Conservation (phyloP, 2,113 vertebrate genomes). For the Aphyosemion australe region DNA sequence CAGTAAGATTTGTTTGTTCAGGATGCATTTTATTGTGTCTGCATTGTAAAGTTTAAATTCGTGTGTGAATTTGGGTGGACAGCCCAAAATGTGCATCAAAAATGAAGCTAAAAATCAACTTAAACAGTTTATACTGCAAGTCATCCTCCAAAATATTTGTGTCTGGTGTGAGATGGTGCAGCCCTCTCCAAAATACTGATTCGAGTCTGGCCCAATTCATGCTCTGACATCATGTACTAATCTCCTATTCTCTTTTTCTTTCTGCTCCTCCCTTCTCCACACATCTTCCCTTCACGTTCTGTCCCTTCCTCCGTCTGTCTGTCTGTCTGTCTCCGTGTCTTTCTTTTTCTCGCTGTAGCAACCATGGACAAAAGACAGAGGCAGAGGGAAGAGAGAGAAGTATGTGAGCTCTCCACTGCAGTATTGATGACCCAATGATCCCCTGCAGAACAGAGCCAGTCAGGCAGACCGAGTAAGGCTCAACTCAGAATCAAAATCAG, state of each 20-base stretch:
- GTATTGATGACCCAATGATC: conserved; percentile 81
- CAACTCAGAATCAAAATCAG: conserved; percentile 73
- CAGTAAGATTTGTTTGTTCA: too few relatives aligned
- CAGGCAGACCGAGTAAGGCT: conserved; percentile 74
- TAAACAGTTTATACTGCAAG: conserved; percentile 55
- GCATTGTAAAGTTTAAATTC: conserved; percentile 4
- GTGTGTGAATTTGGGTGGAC: not conserved
- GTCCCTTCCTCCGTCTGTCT: conserved; percentile 44
- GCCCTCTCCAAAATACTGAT: conserved; percentile 64
- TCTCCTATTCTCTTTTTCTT: conserved; percentile 65
- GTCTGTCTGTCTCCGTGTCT: conserved; percentile 33
- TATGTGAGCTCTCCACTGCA: conserved; percentile 76
- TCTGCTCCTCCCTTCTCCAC: conserved; percentile 58
- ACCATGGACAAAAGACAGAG: conserved; percentile 70
- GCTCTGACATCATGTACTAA: conserved; percentile 73
- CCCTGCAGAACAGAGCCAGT: conserved; percentile 78
- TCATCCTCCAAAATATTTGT: conserved; percentile 61
- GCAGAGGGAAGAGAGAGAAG: conserved; percentile 70
- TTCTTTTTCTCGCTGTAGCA: conserved; percentile 54
- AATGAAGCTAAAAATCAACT: conserved; percentile 37
- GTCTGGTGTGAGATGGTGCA: conserved; percentile 62
- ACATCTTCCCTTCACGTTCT: conserved; percentile 23
- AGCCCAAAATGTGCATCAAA: not conserved
- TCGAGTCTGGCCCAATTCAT: conserved; percentile 57
- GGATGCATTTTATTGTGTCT: not conserved